Conservation (phyloP, 1,140 invertebrate genomes). For the Mizuhopecten yessoensis region DNA sequence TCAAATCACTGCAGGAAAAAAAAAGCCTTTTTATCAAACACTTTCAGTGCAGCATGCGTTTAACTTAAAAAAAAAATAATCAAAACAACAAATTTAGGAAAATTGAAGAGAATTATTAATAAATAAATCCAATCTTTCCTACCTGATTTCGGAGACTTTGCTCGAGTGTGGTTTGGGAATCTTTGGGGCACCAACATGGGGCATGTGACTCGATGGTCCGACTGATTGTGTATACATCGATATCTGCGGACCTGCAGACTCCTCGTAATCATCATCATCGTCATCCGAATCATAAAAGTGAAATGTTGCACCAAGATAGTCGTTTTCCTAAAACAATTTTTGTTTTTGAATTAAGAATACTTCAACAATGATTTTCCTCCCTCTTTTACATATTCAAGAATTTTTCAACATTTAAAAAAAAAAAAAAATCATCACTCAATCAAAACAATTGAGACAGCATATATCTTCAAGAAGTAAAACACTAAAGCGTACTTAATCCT, state of each 20-base stretch:
- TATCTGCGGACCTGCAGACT: conserved; percentile 42
- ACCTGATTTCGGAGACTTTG: conserved; percentile 68
- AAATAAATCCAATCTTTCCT: not conserved
- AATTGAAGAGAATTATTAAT: not conserved
- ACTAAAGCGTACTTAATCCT: too few relatives aligned
- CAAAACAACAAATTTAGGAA: too few relatives aligned
- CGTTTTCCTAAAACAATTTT: conserved; percentile 77
- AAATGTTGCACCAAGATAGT: conserved; percentile 82
- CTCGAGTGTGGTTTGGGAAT: conserved; percentile 56
- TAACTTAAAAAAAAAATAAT: too few relatives aligned
- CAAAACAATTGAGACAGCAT: too few relatives aligned
- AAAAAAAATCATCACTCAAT: too few relatives aligned
- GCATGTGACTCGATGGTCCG: not conserved
- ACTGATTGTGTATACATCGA: not conserved
- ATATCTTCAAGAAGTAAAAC: too few relatives aligned
- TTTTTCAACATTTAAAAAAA: too few relatives aligned
- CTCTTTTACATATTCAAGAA: too few relatives aligned
- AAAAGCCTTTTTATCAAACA: too few relatives aligned
- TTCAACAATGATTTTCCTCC: not conserved
- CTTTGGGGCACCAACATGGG: conserved; percentile 52
- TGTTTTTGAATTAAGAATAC: not conserved
- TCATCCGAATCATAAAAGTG: conserved; percentile 83
- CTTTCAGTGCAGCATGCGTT: too few relatives aligned
- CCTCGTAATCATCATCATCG: conserved; percentile 75
- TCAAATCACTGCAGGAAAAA: too few relatives aligned